Conservation (phyloP, 2,888 invertebrate genomes). For the Protophormia terraenovae region DNA sequence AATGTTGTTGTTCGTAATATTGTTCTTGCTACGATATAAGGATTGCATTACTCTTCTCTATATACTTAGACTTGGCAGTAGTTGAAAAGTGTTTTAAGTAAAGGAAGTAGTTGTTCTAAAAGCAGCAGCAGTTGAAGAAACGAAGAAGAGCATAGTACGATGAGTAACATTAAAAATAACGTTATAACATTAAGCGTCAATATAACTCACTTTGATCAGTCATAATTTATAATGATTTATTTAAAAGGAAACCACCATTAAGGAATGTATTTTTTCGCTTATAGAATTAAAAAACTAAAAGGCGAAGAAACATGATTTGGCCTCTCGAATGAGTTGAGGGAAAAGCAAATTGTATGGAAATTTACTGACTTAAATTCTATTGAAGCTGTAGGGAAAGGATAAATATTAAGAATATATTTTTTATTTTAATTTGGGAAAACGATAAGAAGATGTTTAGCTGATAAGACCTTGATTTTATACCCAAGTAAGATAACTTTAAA, state of each 20-base stretch:
- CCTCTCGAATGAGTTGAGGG: not conserved
- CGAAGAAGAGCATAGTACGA: not conserved
- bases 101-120: too few relatives aligned
- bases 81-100: not conserved
- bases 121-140: not conserved
- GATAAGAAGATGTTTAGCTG: too few relatives aligned
- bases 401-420: too few relatives aligned
- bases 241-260: constrained; percentile 8
- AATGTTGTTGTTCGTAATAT: not conserved
- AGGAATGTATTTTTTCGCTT: not conserved
- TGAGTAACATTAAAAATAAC: not conserved
- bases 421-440: too few relatives aligned
- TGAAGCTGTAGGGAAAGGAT: too few relatives aligned
- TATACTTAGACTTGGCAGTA: not conserved
- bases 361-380: too few relatives aligned
- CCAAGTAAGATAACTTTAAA: too few relatives aligned
- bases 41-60: not conserved
- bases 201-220: constrained; percentile 14
- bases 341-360: not conserved
- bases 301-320: not conserved
- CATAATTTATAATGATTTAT: constrained; percentile 49
- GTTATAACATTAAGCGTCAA: not conserved
- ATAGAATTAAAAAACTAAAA: not conserved
- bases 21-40: not conserved
- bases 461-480: too few relatives aligned